A percentile compares a stretch with the other conserved stretches of the same genome.
phyloP scores from a whole-genome alignment of 1,140 invertebrate species.

The Macrosteles quadrilineatus region DNA sequence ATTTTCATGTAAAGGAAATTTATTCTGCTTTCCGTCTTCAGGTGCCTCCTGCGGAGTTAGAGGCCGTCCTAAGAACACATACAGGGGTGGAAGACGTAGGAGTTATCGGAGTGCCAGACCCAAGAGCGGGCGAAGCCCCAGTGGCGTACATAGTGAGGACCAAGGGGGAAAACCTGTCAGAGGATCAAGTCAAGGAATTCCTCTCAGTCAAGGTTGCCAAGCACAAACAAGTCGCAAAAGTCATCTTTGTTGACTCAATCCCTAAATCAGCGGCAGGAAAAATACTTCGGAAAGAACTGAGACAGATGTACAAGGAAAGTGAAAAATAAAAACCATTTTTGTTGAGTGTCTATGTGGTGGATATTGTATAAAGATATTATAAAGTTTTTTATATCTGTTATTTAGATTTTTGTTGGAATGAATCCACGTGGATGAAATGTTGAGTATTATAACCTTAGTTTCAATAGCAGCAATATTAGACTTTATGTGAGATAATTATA shows the following conservation, averaged over 20 bases:
- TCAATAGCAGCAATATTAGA: too few relatives aligned
- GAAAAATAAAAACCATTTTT: conserved; percentile 17
- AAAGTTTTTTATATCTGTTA: too few relatives aligned
- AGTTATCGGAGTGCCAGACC: conserved; percentile 70
- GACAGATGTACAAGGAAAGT: conserved; percentile 43
- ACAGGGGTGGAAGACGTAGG: conserved; percentile 66
- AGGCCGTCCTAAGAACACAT: conserved; percentile 67
- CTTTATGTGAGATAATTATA: too few relatives aligned
- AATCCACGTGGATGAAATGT: too few relatives aligned
- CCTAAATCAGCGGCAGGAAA: conserved; percentile 76
- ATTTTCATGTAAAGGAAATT: too few relatives aligned
- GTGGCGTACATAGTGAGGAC: conserved; percentile 63
- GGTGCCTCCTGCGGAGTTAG: conserved; percentile 68
- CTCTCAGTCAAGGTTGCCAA: conserved; percentile 61
- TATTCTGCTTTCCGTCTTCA: too few relatives aligned
- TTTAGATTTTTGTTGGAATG: too few relatives aligned
- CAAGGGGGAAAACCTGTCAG: conserved; percentile 47
- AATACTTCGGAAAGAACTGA: conserved; percentile 66
- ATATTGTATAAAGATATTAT: too few relatives aligned
- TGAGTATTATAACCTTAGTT: too few relatives aligned
- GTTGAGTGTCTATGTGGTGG: too few relatives aligned
- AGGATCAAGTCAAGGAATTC: conserved; percentile 58
- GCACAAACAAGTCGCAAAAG: conserved; percentile 69
- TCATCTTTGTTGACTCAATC: conserved; percentile 67
- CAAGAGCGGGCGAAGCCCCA: conserved; percentile 64